Evolutionary conservation across 2,113 vertebrate genomes (phyloP).

Genomic region (Chloroceryle aenea): DNA sequence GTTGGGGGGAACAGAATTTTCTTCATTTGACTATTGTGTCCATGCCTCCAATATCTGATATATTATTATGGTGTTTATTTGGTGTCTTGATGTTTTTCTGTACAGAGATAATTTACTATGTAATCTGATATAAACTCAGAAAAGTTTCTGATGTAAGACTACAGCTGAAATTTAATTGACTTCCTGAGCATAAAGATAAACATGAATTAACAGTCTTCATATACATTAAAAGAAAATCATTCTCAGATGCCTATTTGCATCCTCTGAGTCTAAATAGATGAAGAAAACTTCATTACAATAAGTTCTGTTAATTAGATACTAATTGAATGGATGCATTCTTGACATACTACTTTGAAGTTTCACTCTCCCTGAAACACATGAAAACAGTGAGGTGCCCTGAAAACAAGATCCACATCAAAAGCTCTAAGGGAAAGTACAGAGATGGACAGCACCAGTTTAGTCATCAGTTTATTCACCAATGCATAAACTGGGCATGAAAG

Average conservation of each 20-base stretch:
- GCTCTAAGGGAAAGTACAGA: background rate
- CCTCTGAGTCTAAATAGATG: background rate
- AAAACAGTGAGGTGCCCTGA: background rate
- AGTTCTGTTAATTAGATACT: background rate
- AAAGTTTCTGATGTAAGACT: background rate
- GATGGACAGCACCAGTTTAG: background rate
- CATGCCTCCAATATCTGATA: background rate
- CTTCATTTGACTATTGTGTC: background rate
- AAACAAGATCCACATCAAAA: background rate
- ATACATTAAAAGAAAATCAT: background rate
- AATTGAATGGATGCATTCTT: background rate
- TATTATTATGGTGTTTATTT: background rate
- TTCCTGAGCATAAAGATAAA: background rate
- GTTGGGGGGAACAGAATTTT: background rate
- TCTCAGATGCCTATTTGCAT: background rate
- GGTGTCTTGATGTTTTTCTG: background rate
- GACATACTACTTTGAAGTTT: background rate
- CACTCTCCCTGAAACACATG: background rate
- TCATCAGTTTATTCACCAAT: accelerated
- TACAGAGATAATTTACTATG: background rate
- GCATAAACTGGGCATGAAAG: background rate
- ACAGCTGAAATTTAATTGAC: background rate
- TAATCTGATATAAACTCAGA: background rate
- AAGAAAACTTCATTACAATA: background rate
- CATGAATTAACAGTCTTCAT: background rate